phyloP scores from a whole-genome alignment of 2,888 invertebrate genomes.

The Aspidiotus destructor region DNA sequence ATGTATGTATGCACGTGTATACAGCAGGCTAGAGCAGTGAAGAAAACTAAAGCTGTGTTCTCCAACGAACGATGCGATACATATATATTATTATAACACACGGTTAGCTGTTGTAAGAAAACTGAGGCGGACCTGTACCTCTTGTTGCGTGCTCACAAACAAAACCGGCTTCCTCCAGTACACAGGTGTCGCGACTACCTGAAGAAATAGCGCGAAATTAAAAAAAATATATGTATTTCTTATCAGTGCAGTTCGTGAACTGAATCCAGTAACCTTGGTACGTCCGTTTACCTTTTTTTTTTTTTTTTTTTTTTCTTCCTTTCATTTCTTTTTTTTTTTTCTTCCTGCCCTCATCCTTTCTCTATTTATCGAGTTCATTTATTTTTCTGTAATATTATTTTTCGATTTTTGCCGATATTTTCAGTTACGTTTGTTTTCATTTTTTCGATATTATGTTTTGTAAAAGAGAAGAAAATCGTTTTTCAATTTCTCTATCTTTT shows the following conservation, averaged over 20 bases:
- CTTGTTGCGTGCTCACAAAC: neutral
- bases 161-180: constrained; percentile 32
- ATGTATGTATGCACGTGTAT: neutral
- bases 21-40: constrained; percentile 19
- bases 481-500: neutral
- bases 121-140: constrained; percentile 32
- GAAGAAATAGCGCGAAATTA: constrained; percentile 32
- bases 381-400: constrained; percentile 1
- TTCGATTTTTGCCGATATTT: constrained; percentile 6
- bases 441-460: constrained; percentile 1
- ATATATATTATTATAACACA: constrained; percentile 3
- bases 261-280: constrained; percentile 32
- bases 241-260: constrained; percentile 31
- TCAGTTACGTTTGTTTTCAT: constrained; percentile 8
- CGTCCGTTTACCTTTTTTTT: constrained; percentile 27
- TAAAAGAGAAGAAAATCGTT: neutral
- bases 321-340: constrained; percentile 6
- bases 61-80: constrained; percentile 18
- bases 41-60: constrained; percentile 20
- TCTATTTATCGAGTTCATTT: constrained; percentile 3
- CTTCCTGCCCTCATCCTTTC: neutral
- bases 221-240: constrained; percentile 25
- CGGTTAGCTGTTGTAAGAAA: constrained; percentile 28
- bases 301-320: constrained; percentile 15
- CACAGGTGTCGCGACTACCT: constrained; percentile 31